Percentiles rank a stretch among this genome's conserved stretches.
Conservation (phyloP, 2,888 invertebrate species). For the Drosophila anceps region DNA sequence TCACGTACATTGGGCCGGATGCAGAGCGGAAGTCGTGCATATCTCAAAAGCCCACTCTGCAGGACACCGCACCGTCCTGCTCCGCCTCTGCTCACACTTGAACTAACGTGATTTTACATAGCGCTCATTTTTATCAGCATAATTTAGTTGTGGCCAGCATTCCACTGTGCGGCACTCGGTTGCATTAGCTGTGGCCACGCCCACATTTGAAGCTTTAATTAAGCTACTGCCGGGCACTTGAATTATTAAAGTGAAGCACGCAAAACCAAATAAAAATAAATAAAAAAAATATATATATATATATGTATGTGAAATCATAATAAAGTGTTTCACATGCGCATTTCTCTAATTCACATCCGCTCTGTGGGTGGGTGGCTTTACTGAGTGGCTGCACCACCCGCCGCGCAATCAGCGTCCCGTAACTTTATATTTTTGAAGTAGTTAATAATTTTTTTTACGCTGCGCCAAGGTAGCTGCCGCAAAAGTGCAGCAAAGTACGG, state of each 20-base stretch:
- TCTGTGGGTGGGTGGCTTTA: conserved; percentile 2
- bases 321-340: conserved; percentile 55
- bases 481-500: conserved; percentile 15
- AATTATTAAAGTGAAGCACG: conserved; percentile 70
- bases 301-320: conserved; percentile 38
- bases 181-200: conserved; percentile 63
- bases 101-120: conserved; percentile 72
- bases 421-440: conserved; percentile 69
- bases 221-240: conserved; percentile 55
- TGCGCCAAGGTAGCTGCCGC: conserved; percentile 14
- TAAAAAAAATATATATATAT: background rate
- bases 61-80: background rate
- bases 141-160: conserved; percentile 65
- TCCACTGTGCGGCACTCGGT: conserved; percentile 39
- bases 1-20: conserved; percentile 65
- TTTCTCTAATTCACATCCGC: conserved; percentile 56
- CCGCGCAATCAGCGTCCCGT: conserved; percentile 48
- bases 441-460: conserved; percentile 56
- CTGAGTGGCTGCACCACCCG: conserved; percentile 9
- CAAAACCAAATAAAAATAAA: conserved; percentile 38
- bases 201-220: conserved; percentile 63
- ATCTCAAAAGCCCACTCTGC: conserved; percentile 49
- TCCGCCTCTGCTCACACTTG: conserved; percentile 6
- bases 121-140: conserved; percentile 74
- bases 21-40: conserved; percentile 68